Evolutionary conservation across 1,140 invertebrate species (phyloP).

Genomic region (Ceratina australensis): DNA sequence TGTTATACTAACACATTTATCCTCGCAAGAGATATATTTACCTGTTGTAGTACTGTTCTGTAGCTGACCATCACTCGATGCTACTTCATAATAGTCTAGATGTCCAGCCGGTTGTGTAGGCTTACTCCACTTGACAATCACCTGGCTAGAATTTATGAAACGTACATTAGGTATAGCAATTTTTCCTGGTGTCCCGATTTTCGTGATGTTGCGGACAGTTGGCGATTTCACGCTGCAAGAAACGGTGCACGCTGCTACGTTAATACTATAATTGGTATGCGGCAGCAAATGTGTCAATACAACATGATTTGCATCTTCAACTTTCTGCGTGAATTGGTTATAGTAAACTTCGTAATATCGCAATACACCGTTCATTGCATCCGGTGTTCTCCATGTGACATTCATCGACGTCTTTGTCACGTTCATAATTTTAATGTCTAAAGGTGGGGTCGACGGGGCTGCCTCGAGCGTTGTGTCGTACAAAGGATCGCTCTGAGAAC

Average conservation of each 20-base stretch:
- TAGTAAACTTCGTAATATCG: slow-evolving; percentile 85
- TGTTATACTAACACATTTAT: no score
- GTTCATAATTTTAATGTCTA: slow-evolving; percentile 81
- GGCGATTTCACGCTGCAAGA: slow-evolving; percentile 81
- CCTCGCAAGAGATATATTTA: slow-evolving; percentile 29
- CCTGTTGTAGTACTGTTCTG: slow-evolving; percentile 68
- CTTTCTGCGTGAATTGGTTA: slow-evolving; percentile 57
- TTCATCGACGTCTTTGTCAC: slow-evolving; percentile 84
- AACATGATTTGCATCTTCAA: slow-evolving; percentile 62
- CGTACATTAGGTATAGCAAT: slow-evolving; percentile 78
- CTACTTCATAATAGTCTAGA: slow-evolving; percentile 81
- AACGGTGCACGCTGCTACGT: slow-evolving; percentile 86
- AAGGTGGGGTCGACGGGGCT: slow-evolving; percentile 81
- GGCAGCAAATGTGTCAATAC: slow-evolving; percentile 58
- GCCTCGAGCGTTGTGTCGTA: slow-evolving; percentile 88
- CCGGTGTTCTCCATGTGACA: slow-evolving; percentile 86
- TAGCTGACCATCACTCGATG: slow-evolving; percentile 65
- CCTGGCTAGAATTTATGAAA: slow-evolving; percentile 77
- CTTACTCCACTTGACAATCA: slow-evolving; percentile 81
- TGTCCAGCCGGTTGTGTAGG: slow-evolving; percentile 83
- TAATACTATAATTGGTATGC: slow-evolving; percentile 83
- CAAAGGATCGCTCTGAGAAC: slow-evolving; percentile 84
- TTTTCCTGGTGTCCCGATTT: slow-evolving; percentile 82
- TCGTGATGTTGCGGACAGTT: slow-evolving; percentile 78
- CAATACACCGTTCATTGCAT: slow-evolving; percentile 86